These are phyloP conservation scores for Candidula unifasciata DNA, from an alignment of 2,888 invertebrate species.

Conservation along the genomic window DNA sequence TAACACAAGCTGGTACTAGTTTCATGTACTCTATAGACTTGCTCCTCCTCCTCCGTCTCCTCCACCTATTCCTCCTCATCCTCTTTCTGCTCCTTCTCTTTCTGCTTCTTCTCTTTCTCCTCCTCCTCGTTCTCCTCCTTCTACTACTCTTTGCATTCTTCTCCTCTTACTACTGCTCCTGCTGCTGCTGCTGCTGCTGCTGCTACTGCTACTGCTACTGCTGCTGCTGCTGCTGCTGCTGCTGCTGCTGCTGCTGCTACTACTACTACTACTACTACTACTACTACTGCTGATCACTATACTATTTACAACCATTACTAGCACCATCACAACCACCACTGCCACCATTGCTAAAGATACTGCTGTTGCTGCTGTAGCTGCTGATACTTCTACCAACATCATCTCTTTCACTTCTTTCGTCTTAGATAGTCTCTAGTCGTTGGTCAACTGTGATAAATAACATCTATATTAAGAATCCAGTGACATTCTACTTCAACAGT, in stretches of 20 bases:
- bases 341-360: neutral
- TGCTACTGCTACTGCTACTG: neutral
- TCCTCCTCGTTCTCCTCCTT: neutral
- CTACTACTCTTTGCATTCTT: neutral
- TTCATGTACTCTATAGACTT: too few relatives aligned
- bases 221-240: neutral
- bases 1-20: too few relatives aligned
- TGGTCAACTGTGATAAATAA: too few relatives aligned
- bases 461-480: too few relatives aligned
- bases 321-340: neutral
- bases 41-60: too few relatives aligned
- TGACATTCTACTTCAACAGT: too few relatives aligned
- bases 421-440: neutral
- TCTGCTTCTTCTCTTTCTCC: neutral
- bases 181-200: neutral
- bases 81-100: too few relatives aligned
- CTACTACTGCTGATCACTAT: constrained; percentile 17
- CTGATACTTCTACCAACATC: neutral
- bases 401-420: neutral
- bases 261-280: constrained; percentile 12
- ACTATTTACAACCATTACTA: neutral
- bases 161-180: neutral
- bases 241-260: neutral
- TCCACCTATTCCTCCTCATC: too few relatives aligned
- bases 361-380: neutral